Evolutionary conservation across 2,113 vertebrate species (phyloP).

Genomic region (Benitochromis conjunctus): DNA sequence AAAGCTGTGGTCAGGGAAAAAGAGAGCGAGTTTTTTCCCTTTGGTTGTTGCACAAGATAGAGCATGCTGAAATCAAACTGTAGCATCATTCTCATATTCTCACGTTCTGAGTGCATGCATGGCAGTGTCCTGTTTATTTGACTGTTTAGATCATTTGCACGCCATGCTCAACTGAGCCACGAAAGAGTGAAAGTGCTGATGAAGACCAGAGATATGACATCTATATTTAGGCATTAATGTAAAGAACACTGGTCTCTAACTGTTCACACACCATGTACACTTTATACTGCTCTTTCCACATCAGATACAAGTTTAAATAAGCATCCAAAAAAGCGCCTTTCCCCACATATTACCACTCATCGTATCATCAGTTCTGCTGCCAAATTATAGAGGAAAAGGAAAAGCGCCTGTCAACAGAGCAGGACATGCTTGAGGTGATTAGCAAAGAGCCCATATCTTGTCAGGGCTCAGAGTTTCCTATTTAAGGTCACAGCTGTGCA

Average conservation of each 20-base stretch:
- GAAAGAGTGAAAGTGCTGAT: neutral
- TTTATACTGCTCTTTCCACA: neutral
- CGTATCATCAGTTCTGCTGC: neutral
- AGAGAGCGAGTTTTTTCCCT: neutral
- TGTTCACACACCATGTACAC: neutral
- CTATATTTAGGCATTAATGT: neutral
- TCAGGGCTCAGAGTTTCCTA: constrained; percentile 38
- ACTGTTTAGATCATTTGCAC: neutral
- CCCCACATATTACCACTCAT: neutral
- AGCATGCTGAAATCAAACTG: neutral
- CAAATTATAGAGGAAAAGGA: constrained; percentile 13
- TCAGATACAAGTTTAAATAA: neutral
- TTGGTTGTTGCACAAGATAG: neutral
- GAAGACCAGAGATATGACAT: neutral
- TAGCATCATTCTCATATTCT: neutral
- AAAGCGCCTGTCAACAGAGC: constrained; percentile 30
- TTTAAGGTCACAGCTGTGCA: constrained; percentile 40
- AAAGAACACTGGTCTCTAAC: neutral
- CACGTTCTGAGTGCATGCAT: neutral
- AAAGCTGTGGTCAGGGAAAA: neutral
- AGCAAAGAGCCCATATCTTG: constrained; percentile 27
- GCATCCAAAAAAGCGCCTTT: neutral
- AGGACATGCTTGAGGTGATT: constrained; percentile 53
- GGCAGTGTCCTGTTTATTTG: neutral
- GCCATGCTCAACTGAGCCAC: neutral